phyloP scores from a whole-genome alignment of 2,113 vertebrate genomes.

The Malurus elegans region DNA sequence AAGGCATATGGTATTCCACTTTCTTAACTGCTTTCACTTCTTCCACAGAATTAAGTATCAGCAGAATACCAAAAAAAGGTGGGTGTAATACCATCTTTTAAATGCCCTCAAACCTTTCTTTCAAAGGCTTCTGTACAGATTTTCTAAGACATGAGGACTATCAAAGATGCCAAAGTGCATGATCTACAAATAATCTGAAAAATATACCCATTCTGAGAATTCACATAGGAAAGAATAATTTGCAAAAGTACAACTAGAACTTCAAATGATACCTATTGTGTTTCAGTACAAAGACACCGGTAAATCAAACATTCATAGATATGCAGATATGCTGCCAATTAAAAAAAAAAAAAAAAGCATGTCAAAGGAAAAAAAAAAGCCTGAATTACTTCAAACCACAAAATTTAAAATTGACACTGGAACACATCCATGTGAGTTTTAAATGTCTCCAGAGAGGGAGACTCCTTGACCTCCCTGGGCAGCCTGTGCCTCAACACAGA shows the following conservation, averaged over 20 bases:
- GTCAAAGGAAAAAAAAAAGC: background rate
- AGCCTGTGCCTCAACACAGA: background rate
- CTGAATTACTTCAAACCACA: background rate
- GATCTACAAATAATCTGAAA: background rate
- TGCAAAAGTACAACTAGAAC: background rate
- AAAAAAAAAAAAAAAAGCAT: background rate
- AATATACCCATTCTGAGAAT: background rate
- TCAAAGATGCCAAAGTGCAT: background rate
- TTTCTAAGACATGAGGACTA: background rate
- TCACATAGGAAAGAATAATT: background rate
- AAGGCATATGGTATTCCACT: background rate
- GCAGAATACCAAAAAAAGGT: background rate
- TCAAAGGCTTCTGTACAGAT: background rate
- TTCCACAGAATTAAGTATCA: background rate
- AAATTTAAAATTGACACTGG: background rate
- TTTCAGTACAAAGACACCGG: background rate
- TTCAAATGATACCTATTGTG: background rate
- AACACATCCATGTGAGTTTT: background rate
- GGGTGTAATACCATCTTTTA: background rate
- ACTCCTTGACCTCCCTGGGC: background rate
- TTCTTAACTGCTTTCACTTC: background rate
- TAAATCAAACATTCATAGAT: background rate
- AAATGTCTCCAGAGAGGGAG: background rate
- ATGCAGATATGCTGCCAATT: background rate
- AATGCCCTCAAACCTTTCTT: background rate